phyloP scores from a whole-genome alignment of 2,888 invertebrate genomes.

The Pyrgus malvae region DNA sequence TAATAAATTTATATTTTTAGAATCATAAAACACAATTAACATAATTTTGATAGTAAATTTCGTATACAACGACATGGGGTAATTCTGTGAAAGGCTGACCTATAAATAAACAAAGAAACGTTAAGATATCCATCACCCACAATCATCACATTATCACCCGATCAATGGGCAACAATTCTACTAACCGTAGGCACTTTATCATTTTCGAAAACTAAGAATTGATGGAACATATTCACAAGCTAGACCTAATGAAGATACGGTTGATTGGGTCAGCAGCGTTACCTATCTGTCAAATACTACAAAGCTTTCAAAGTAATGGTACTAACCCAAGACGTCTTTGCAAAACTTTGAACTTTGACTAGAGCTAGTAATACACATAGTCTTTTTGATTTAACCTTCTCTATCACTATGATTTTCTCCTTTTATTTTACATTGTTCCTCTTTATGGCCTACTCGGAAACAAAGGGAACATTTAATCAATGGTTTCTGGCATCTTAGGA shows the following conservation, averaged over 20 bases:
- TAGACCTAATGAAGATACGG: slow-evolving; percentile 13
- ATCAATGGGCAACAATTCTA: slow-evolving; percentile 1
- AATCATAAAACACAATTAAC: slow-evolving; percentile 14
- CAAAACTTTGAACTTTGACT: neutral
- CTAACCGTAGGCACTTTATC: slow-evolving; percentile 27
- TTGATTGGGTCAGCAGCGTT: neutral
- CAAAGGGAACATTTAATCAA: neutral
- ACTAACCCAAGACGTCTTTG: neutral
- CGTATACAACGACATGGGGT: slow-evolving; percentile 30
- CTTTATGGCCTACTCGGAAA: neutral
- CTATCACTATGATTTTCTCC: neutral
- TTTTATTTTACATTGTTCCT: too few species aligned
- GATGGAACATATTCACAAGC: slow-evolving; percentile 19
- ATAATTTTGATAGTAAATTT: too few species aligned
- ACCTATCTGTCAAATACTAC: neutral
- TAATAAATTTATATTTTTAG: too few species aligned
- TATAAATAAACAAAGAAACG: slow-evolving; percentile 29
- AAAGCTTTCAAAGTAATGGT: neutral
- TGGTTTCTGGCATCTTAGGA: neutral
- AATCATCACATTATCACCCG: slow-evolving; percentile 28
- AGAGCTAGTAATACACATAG: neutral
- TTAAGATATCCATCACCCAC: slow-evolving; percentile 31
- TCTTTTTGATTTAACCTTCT: neutral
- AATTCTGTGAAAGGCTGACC: slow-evolving; percentile 34
- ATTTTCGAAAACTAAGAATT: slow-evolving; percentile 34